A percentile compares a stretch with the other conserved stretches of the same genome.
Evolutionary conservation across 1,140 invertebrate genomes (phyloP).

Genomic region (Heliothis virescens): DNA sequence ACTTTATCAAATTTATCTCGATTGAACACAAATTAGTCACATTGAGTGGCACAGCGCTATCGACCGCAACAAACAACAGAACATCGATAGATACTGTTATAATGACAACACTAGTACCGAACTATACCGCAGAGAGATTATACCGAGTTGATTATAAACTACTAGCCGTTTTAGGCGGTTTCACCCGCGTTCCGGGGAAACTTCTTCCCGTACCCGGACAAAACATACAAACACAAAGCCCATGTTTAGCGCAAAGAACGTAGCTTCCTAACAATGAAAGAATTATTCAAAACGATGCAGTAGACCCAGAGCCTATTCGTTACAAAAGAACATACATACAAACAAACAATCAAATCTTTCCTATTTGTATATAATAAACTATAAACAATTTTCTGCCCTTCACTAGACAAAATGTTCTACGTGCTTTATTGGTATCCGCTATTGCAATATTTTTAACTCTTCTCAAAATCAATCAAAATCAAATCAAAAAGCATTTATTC

Average conservation of each 20-base stretch:
- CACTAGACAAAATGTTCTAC: conserved; percentile 20
- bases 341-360: too few relatives aligned
- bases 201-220: too few relatives aligned
- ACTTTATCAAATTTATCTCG: neutral
- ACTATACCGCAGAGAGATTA: conserved; percentile 46
- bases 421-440: conserved; percentile 2
- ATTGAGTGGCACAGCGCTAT: neutral
- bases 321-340: too few relatives aligned
- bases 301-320: too few relatives aligned
- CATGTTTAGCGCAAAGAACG: too few relatives aligned
- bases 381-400: conserved; percentile 40
- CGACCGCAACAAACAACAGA: neutral
- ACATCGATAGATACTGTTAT: neutral
- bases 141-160: conserved; percentile 43
- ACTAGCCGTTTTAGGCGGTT: too few relatives aligned
- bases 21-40: conserved; percentile 2
- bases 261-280: too few relatives aligned
- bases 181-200: too few relatives aligned
- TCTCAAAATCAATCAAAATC: too few relatives aligned
- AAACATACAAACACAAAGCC: too few relatives aligned
- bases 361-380: neutral
- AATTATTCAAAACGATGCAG: too few relatives aligned
- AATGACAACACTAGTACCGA: conserved; percentile 1
- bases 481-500: too few relatives aligned
- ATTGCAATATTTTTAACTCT: neutral